Evolutionary conservation across 2,113 vertebrate genomes (phyloP).

Genomic region (Stegastes partitus): DNA sequence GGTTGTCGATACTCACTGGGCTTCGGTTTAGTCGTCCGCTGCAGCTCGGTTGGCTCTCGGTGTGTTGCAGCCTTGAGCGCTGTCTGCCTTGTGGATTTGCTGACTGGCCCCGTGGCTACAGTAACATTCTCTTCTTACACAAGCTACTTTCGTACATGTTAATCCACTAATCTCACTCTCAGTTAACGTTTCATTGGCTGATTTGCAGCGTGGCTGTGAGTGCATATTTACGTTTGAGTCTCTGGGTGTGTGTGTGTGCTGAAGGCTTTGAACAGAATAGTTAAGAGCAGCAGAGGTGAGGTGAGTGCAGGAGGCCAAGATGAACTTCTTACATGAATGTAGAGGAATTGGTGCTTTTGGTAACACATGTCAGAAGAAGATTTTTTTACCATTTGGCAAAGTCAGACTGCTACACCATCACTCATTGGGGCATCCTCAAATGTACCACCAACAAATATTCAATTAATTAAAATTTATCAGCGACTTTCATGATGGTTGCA

Average conservation of each 20-base stretch:
- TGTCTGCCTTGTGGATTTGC: slow-evolving; percentile 61
- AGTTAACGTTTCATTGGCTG: slow-evolving; percentile 72
- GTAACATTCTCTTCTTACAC: slow-evolving; percentile 63
- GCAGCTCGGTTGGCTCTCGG: background rate
- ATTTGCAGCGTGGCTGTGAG: slow-evolving; percentile 39
- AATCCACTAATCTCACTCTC: slow-evolving; percentile 82
- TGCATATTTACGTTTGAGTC: background rate
- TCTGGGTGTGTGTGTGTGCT: slow-evolving; percentile 4
- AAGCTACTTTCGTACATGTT: slow-evolving; percentile 78
- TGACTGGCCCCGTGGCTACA: slow-evolving; percentile 49
- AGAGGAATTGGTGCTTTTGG: background rate
- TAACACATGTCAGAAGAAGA: background rate
- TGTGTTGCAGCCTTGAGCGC: slow-evolving; percentile 8
- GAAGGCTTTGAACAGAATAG: slow-evolving; percentile 1
- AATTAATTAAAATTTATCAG: no score
- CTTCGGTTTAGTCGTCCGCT: background rate
- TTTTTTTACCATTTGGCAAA: background rate
- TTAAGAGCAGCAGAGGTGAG: background rate
- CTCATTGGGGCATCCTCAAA: no score
- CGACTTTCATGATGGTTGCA: no score
- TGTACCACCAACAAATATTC: no score
- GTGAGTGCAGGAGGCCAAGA: background rate
- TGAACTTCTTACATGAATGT: slow-evolving; percentile 4
- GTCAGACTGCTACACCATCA: background rate
- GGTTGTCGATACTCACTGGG: slow-evolving; percentile 53